These are phyloP conservation scores for Planiliza haematocheilus DNA, from an alignment of 2,113 vertebrate genomes.

Conservation along the genomic window DNA sequence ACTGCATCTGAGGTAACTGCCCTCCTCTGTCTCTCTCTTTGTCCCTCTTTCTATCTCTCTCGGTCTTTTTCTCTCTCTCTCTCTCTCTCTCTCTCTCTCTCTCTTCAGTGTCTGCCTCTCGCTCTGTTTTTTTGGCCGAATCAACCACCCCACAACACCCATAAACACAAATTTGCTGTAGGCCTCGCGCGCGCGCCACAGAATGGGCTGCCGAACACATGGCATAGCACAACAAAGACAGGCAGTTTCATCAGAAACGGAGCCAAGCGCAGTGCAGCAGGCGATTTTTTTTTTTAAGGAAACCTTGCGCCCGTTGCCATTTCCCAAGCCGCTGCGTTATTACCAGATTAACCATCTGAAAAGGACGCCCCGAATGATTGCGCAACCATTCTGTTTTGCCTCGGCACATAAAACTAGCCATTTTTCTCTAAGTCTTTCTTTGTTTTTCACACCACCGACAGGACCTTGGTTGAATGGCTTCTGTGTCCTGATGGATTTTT, in stretches of 20 bases:
- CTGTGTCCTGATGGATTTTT: slow-evolving; percentile 28
- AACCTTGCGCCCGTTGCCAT: slow-evolving; percentile 27
- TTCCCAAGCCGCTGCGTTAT: slow-evolving; percentile 32
- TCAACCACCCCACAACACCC: slow-evolving; percentile 39
- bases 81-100: slow-evolving; percentile 30
- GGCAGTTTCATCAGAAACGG: slow-evolving; percentile 57
- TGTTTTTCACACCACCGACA: neutral
- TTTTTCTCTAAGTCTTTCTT: slow-evolving; percentile 1
- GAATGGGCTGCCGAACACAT: slow-evolving; percentile 57
- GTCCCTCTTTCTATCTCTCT: slow-evolving; percentile 25
- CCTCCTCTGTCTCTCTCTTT: slow-evolving; percentile 53
- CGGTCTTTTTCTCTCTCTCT: slow-evolving; percentile 43
- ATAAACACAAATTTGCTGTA: slow-evolving; percentile 55
- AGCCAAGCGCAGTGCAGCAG: slow-evolving; percentile 47
- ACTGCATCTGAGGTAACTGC: slow-evolving; percentile 67
- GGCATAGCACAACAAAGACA: slow-evolving; percentile 60
- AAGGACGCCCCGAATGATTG: slow-evolving; percentile 16
- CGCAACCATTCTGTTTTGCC: slow-evolving; percentile 11
- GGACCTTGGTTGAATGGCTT: slow-evolving; percentile 2
- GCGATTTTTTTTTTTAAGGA: neutral
- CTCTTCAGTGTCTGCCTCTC: slow-evolving; percentile 51
- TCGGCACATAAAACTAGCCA: neutral
- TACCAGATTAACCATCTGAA: slow-evolving; percentile 44
- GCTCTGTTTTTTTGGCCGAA: slow-evolving; percentile 31
- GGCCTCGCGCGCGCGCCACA: slow-evolving; percentile 31